Base-by-base conservation (phyloP, 2,888 invertebrate species). In the Dexiosoma caninum region DNA sequence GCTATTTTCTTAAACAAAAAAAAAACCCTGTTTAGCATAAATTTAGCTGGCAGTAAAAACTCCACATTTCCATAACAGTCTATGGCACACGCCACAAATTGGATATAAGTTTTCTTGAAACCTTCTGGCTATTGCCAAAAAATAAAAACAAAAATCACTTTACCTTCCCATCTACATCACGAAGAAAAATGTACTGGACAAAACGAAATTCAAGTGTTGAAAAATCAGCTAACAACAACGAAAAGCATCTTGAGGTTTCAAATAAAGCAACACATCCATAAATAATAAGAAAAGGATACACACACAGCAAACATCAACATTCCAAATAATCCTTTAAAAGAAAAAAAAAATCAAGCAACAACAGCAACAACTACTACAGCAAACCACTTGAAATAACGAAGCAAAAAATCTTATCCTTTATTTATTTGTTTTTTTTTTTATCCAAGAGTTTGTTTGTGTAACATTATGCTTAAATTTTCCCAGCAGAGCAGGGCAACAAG, bases 261-360 rank as follows among this genome's bases (percentile, higher is more conserved):
- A 57, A 49, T 6, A 27, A 27, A n/a, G n/a, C n/a, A 27, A 51
- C 19, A 55, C 51, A 10, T 14, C 21, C 49, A 60, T 67, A 72
- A 72, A 78, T 66, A 67, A 53, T 35, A 64, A 51, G 53, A 40
- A 60, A 69, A 60, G 64, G 60, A 67, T 57, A 77, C n/a, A 53
- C 19, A 72, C 53, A 40, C 12, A 32, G n/a, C 14, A 35, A 32
- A 49, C n/a, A 60, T 14, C 27, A 37, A 42, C 44, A 59, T 51
- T 21, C 66, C 37, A 72, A 70, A 70, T 70, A 59, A 78, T 77
- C 70, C 77, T 77, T 77, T 70, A 62, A 21, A 70, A 46, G 10
- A 21, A 60, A 67, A 77, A 64, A 79, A 81, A 42, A 19, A 55
- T 16, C n/a, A 21, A 85, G 81, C 77, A 83, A 9, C 2, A 27